These are phyloP conservation scores for Trimorus sp. DNA, from an alignment of 2,888 invertebrate genomes.

Conservation along the genomic window DNA sequence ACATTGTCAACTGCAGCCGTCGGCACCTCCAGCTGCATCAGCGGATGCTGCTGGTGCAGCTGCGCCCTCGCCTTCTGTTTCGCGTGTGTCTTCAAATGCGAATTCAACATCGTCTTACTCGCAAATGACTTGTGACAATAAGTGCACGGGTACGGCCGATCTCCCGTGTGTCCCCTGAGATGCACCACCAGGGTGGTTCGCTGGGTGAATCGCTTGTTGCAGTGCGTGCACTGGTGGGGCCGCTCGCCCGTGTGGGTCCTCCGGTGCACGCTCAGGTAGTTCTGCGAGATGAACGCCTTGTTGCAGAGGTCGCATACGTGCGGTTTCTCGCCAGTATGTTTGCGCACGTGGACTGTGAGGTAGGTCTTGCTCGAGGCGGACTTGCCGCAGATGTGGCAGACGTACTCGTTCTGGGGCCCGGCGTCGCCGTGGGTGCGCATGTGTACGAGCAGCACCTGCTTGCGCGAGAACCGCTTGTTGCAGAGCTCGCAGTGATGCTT, in stretches of 20 bases:
- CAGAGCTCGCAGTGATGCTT: slow-evolving; percentile 80
- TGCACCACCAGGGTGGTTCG: slow-evolving; percentile 80
- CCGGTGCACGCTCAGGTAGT: slow-evolving; percentile 79
- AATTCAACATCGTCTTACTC: slow-evolving; percentile 80
- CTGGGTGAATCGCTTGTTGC: slow-evolving; percentile 79
- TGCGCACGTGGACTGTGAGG: slow-evolving; percentile 85
- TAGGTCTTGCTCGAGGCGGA: slow-evolving; percentile 84
- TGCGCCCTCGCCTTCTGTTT: slow-evolving; percentile 77
- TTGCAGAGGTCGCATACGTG: slow-evolving; percentile 83
- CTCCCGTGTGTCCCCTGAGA: slow-evolving; percentile 79
- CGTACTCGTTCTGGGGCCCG: slow-evolving; percentile 82
- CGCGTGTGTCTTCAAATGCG: slow-evolving; percentile 79
- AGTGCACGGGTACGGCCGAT: slow-evolving; percentile 79
- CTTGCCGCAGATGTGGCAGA: slow-evolving; percentile 85
- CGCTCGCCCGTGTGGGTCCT: slow-evolving; percentile 80
- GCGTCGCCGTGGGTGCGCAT: slow-evolving; percentile 78
- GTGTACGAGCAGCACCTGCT: slow-evolving; percentile 79
- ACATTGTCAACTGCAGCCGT: slow-evolving; percentile 26
- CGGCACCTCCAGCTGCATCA: slow-evolving; percentile 20
- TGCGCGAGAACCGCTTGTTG: slow-evolving; percentile 79
- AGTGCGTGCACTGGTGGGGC: slow-evolving; percentile 79
- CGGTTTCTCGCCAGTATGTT: slow-evolving; percentile 85
- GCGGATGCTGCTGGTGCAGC: slow-evolving; percentile 59
- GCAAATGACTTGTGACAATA: slow-evolving; percentile 79
- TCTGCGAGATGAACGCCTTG: slow-evolving; percentile 80